These are phyloP conservation scores for Ornithoptera priamus DNA, from an alignment of 2,888 invertebrate genomes.

Conservation along the genomic window DNA sequence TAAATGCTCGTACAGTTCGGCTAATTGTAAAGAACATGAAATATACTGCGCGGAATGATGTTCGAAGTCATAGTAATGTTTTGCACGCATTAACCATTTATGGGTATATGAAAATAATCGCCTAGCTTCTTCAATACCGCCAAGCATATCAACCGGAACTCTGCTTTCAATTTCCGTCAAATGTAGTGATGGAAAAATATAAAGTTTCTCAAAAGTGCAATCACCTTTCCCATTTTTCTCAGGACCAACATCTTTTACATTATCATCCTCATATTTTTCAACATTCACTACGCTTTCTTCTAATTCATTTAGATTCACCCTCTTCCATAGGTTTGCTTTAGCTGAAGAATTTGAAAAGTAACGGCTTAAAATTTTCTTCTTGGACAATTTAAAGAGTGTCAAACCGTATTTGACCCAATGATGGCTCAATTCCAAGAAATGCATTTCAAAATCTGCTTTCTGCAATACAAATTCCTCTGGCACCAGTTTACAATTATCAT, in stretches of 20 bases:
- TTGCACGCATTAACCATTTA: conserved; percentile 81
- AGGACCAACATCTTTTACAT: conserved; percentile 55
- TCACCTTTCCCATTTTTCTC: conserved; percentile 65
- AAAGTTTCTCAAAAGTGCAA: conserved; percentile 47
- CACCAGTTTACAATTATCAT: conserved; percentile 72
- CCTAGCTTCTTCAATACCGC: conserved; percentile 71
- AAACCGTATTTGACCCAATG: conserved; percentile 82
- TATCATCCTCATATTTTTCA: conserved; percentile 56
- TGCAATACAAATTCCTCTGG: conserved; percentile 67
- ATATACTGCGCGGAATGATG: conserved; percentile 81
- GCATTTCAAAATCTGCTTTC: conserved; percentile 66
- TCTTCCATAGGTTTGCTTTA: conserved; percentile 62
- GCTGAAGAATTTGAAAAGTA: conserved; percentile 61
- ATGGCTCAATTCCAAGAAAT: conserved; percentile 76
- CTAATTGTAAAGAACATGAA: conserved; percentile 80
- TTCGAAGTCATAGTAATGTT: conserved; percentile 79
- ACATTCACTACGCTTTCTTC: conserved; percentile 42
- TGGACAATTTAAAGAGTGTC: conserved; percentile 78
- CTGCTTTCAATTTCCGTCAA: conserved; percentile 60
- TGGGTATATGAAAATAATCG: conserved; percentile 78
- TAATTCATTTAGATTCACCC: conserved; percentile 48
- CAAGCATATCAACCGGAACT: conserved; percentile 53
- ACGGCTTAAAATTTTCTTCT: conserved; percentile 65
- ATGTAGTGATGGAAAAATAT: conserved; percentile 59
- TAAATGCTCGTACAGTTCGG: conserved; percentile 83